Percentiles rank a stretch among this genome's conserved stretches.
phyloP scores from a whole-genome alignment of 2,888 invertebrate genomes.

The Pseudococcus longispinus region DNA sequence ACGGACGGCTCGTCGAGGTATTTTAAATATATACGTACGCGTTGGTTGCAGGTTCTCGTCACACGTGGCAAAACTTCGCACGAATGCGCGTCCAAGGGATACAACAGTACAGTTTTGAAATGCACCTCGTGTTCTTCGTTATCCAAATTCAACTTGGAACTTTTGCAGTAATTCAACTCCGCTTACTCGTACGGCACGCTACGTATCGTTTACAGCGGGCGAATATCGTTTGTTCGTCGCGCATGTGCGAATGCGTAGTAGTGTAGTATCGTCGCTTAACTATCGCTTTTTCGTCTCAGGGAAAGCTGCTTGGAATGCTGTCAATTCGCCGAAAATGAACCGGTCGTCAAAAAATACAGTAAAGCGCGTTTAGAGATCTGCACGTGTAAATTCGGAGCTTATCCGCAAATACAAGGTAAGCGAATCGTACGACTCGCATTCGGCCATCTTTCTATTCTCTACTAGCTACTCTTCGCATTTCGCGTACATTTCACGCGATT shows the following conservation, averaged over 20 bases:
- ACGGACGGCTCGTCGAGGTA: too few relatives aligned
- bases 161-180: constrained; percentile 66
- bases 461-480: too few relatives aligned
- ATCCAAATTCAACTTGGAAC: constrained; percentile 74
- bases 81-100: constrained; percentile 85
- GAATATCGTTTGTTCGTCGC: too few relatives aligned
- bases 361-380: constrained; percentile 94
- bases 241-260: too few relatives aligned
- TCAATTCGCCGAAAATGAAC: constrained; percentile 74
- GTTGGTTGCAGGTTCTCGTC: background rate
- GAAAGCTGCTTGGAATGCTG: constrained; percentile 82
- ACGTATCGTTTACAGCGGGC: background rate
- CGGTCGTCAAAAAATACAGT: constrained; percentile 78
- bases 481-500: constrained; percentile 51
- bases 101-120: constrained; percentile 81
- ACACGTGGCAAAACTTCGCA: constrained; percentile 68
- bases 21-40: too few relatives aligned
- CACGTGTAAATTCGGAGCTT: constrained; percentile 97
- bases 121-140: constrained; percentile 90
- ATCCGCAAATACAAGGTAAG: constrained; percentile 92
- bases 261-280: background rate
- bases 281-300: constrained; percentile 62
- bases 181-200: background rate
- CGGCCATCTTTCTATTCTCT: too few relatives aligned
- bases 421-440: too few relatives aligned